Conservation (phyloP, 2,113 vertebrate genomes). For the Marcusenius ussheri region DNA sequence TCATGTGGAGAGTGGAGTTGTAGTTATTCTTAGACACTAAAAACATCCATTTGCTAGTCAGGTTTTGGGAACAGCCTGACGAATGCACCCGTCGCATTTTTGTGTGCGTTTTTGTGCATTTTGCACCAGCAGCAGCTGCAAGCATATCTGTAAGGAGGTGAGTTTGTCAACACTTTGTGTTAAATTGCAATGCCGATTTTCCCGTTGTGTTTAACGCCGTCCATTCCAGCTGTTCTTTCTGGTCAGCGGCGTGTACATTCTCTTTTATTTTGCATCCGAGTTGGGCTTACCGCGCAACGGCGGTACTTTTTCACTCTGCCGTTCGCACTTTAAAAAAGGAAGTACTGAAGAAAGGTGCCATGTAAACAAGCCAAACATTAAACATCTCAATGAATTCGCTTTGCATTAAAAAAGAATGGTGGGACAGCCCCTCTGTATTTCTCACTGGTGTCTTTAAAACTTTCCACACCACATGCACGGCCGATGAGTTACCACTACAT, state of each 20-base stretch:
- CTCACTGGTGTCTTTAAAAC: background rate
- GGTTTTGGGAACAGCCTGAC: background rate
- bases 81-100: background rate
- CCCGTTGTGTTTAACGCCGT: background rate
- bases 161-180: background rate
- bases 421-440: background rate
- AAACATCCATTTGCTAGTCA: background rate
- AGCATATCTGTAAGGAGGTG: background rate
- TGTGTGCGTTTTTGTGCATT: background rate
- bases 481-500: background rate
- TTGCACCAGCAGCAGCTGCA: background rate
- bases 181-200: background rate
- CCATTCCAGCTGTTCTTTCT: background rate
- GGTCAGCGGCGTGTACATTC: background rate
- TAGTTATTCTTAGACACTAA: background rate
- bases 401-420: background rate
- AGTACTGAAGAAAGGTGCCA: background rate
- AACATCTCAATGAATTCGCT: background rate
- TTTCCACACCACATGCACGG: background rate
- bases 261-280: background rate
- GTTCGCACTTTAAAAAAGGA: background rate
- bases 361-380: background rate
- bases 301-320: background rate
- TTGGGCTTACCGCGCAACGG: background rate
- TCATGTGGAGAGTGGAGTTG: background rate